Evolutionary conservation across 2,113 vertebrate genomes (phyloP).

Genomic region (Mormyrus iriodes): DNA sequence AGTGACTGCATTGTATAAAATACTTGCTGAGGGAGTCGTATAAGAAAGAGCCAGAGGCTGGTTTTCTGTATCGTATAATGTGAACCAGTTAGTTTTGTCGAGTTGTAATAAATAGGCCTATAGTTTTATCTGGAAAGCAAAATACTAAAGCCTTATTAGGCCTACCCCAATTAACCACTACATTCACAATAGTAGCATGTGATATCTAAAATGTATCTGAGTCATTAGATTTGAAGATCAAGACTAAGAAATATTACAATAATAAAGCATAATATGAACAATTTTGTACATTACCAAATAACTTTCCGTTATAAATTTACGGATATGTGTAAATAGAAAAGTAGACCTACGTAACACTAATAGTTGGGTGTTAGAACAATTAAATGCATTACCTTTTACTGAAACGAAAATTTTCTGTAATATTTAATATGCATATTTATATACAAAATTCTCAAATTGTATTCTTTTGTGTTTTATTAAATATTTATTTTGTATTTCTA

Average conservation of each 20-base stretch:
- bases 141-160: not conserved
- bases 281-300: not conserved
- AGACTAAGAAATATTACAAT: not conserved
- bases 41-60: not conserved
- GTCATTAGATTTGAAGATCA: not conserved
- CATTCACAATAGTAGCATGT: not conserved
- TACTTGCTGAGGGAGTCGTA: not conserved
- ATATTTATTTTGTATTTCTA: no score
- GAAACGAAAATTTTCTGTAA: not conserved
- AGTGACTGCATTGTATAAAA: not conserved
- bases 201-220: not conserved
- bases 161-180: not conserved
- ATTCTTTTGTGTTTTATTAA: no score
- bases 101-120: not conserved
- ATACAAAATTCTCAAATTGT: not conserved
- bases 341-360: not conserved
- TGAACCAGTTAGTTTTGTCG: not conserved
- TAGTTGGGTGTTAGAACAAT: no score
- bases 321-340: not conserved
- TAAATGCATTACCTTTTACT: no score
- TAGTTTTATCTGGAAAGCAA: not conserved
- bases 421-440: not conserved
- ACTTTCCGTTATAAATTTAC: not conserved
- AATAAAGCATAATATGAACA: not conserved
- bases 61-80: not conserved